Percentiles rank a stretch among this genome's conserved stretches.
phyloP scores from a whole-genome alignment of 2,888 invertebrate genomes.

The Pherbina coryleti region DNA sequence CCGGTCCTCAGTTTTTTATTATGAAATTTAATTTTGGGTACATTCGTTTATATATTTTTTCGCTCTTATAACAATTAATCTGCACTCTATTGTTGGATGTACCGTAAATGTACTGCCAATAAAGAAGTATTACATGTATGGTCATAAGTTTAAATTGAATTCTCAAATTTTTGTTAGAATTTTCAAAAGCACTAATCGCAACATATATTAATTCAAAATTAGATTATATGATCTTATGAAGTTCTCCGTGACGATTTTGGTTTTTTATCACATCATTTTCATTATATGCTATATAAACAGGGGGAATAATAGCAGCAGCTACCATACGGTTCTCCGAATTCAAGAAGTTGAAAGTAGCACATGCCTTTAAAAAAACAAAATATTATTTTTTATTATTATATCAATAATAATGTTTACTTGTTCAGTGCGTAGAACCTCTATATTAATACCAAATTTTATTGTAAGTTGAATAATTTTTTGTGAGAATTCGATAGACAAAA shows the following conservation, averaged over 20 bases:
- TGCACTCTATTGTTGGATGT: too few species aligned
- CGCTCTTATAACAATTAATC: too few species aligned
- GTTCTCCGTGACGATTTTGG: conserved; percentile 72
- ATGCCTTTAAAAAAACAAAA: conserved; percentile 72
- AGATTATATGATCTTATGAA: conserved; percentile 63
- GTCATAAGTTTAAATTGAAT: too few species aligned
- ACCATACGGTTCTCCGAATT: conserved; percentile 81
- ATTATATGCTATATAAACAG: conserved; percentile 70
- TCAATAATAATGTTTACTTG: conserved; percentile 66
- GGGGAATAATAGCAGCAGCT: conserved; percentile 80
- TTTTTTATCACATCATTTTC: conserved; percentile 75
- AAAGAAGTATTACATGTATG: too few species aligned
- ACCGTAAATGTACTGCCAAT: too few species aligned
- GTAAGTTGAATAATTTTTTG: conserved; percentile 69
- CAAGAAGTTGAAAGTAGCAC: conserved; percentile 92
- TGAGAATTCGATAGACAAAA: conserved; percentile 67
- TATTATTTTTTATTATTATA: background rate
- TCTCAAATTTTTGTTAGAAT: too few species aligned
- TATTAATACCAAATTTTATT: conserved; percentile 74
- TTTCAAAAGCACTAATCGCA: too few species aligned
- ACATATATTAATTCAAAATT: too few species aligned
- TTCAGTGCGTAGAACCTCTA: conserved; percentile 86
- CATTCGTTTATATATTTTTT: too few species aligned
- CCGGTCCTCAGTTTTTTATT: too few species aligned
- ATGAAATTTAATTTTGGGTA: too few species aligned